Conservation (phyloP, 2,113 vertebrate species). For the Ciconia boyciana region DNA sequence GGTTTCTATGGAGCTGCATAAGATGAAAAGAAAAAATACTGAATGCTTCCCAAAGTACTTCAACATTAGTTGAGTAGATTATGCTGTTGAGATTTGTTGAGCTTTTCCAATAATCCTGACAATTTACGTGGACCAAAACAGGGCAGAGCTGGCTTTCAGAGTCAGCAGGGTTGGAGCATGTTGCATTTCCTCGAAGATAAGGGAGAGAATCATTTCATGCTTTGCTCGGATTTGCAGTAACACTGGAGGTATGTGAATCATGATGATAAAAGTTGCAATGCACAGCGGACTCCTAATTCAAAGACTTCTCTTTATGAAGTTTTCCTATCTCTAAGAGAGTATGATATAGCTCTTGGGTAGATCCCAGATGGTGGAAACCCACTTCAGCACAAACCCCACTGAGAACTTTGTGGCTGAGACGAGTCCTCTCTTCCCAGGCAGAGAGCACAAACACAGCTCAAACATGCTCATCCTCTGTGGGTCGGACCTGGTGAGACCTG, state of each 20-base stretch:
- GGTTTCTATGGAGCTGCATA: not conserved
- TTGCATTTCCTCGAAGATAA: conserved; percentile 14
- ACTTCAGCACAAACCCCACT: not conserved
- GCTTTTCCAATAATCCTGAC: not conserved
- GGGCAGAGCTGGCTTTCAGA: not conserved
- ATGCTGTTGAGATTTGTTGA: not conserved
- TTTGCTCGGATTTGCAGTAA: not conserved
- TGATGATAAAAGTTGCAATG: not conserved
- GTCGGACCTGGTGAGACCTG: not conserved
- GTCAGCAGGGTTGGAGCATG: not conserved
- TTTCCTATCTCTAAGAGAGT: not conserved
- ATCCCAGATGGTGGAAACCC: not conserved
- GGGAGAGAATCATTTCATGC: not conserved
- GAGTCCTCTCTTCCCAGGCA: not conserved
- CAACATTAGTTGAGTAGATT: not conserved
- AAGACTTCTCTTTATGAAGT: not conserved
- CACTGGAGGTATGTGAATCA: not conserved
- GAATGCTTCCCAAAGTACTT: not conserved
- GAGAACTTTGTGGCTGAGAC: not conserved
- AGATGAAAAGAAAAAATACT: not conserved
- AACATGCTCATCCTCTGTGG: not conserved
- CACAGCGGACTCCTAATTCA: not conserved
- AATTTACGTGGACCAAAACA: not conserved
- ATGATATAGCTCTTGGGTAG: not conserved
- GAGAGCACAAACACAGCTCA: not conserved